These are phyloP conservation scores for Gracilinanus agilis DNA, from an alignment of 2,113 vertebrate genomes.

Conservation along the genomic window DNA sequence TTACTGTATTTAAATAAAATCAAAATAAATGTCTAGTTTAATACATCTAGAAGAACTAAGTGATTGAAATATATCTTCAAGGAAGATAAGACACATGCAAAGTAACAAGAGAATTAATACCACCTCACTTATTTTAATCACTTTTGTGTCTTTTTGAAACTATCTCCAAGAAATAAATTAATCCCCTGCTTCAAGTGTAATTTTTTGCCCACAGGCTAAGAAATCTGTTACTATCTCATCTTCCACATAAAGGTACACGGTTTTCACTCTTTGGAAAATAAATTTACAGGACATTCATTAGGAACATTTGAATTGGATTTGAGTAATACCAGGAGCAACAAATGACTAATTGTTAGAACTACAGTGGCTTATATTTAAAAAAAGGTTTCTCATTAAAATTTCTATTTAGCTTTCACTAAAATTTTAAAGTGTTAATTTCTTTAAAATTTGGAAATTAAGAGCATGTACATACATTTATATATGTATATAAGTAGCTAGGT, in stretches of 20 bases:
- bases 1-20: not conserved
- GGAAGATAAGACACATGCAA: not conserved
- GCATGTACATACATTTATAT: not conserved
- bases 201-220: not conserved
- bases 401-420: conserved; percentile 54
- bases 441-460: conserved; percentile 17
- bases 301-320: conserved; percentile 34
- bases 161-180: not conserved
- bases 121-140: not conserved
- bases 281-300: conserved; percentile 14
- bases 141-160: not conserved
- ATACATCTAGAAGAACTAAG: not conserved
- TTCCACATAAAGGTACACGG: conserved; percentile 46
- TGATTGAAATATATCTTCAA: conserved; percentile 17
- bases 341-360: conserved; percentile 51
- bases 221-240: conserved; percentile 57
- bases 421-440: conserved; percentile 29
- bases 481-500: not conserved
- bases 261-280: conserved; percentile 29
- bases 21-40: conserved; percentile 21
- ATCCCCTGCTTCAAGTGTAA: not conserved
- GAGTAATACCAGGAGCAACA: conserved; percentile 52
- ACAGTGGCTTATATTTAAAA: conserved; percentile 33
- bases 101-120: not conserved
- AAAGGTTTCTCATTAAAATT: conserved; percentile 51